Percentiles rank a stretch among this genome's conserved stretches.
Evolutionary conservation across 2,888 invertebrate genomes (phyloP).

Genomic region (Catocala nupta): DNA sequence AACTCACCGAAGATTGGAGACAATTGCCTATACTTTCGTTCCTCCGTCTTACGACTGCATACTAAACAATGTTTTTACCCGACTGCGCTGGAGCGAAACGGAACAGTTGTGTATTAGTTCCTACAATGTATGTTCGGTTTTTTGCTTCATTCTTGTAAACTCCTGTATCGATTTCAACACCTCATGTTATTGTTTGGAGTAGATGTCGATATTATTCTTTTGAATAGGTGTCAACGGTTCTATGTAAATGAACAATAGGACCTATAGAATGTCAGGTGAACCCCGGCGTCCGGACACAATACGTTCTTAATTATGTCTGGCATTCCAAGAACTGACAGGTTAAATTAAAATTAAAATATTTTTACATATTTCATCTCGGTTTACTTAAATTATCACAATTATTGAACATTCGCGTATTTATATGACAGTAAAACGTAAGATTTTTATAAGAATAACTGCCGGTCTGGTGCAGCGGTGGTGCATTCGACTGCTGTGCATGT

Average conservation of each 20-base stretch:
- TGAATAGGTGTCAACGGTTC: not conserved
- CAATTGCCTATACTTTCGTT: constrained; percentile 20
- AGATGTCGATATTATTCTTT: not conserved
- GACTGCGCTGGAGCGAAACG: constrained; percentile 29
- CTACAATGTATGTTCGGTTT: constrained; percentile 24
- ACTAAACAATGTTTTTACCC: constrained; percentile 27
- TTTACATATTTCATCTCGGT: no score
- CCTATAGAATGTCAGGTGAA: no score
- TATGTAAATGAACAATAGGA: not conserved
- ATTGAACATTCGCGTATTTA: no score
- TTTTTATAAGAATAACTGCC: no score
- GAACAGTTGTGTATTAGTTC: constrained; percentile 43
- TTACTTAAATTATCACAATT: no score
- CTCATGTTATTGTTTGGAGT: not conserved
- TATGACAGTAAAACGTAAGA: no score
- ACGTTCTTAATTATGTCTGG: no score
- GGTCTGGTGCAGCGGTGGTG: no score
- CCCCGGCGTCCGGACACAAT: no score
- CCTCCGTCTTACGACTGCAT: constrained; percentile 27
- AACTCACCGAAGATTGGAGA: not conserved
- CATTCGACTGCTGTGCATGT: no score
- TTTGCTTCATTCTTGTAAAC: constrained; percentile 41
- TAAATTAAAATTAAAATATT: no score
- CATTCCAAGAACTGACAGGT: no score
- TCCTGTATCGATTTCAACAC: constrained; percentile 24